Percentiles rank a stretch among this genome's conserved stretches.
Evolutionary conservation across 1,140 invertebrate species (phyloP).

Genomic region (Diploscapter pachys): DNA sequence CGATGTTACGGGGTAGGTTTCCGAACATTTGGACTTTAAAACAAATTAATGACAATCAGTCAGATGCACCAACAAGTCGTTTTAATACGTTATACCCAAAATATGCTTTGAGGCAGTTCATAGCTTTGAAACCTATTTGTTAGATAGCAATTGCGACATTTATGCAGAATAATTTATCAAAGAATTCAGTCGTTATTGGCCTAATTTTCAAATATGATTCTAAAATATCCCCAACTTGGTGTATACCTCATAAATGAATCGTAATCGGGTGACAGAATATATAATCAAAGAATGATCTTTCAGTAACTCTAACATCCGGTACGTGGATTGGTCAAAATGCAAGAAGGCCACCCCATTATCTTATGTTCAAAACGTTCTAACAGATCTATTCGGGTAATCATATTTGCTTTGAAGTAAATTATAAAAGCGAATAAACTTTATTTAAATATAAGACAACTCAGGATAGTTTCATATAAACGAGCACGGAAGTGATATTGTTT

Average conservation of each 20-base stretch:
- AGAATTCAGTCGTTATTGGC: too few species aligned
- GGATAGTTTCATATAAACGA: too few species aligned
- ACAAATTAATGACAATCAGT: neutral
- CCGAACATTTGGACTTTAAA: neutral
- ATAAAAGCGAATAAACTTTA: neutral
- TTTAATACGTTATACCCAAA: neutral
- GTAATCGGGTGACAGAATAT: too few species aligned
- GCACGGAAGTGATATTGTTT: too few species aligned
- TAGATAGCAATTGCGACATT: too few species aligned
- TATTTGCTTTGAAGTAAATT: neutral
- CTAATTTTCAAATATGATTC: too few species aligned
- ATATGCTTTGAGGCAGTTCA: neutral
- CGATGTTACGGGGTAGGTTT: constrained; percentile 17
- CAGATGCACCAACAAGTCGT: too few species aligned
- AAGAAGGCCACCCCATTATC: constrained; percentile 12
- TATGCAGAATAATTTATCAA: too few species aligned
- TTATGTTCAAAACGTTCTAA: constrained; percentile 30
- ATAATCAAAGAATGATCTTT: neutral
- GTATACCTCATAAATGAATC: too few species aligned
- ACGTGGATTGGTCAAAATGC: constrained; percentile 34
- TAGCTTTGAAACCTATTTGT: too few species aligned
- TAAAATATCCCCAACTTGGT: too few species aligned
- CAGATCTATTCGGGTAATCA: constrained; percentile 26
- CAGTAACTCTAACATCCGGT: constrained; percentile 29
- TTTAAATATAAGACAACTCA: neutral